A percentile compares a stretch with the other conserved stretches of the same genome.
phyloP scores from a whole-genome alignment of 2,797 vertebrate genomes.

The Todus mexicanus region DNA sequence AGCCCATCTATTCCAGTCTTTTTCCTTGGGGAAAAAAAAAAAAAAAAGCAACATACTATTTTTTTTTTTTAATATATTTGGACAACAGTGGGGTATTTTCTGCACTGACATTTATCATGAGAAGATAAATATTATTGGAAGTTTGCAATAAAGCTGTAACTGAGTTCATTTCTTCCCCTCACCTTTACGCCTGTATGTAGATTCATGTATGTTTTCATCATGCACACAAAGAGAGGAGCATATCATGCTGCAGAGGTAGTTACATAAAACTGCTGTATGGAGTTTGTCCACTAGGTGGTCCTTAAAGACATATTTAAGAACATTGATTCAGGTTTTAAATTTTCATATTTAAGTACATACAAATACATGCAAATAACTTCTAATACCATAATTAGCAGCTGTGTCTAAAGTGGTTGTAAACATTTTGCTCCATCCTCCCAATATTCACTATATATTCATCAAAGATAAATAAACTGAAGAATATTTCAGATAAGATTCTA shows the following conservation, averaged over 20 bases:
- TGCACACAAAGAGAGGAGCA: not conserved
- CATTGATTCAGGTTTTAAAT: not conserved
- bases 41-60: not conserved
- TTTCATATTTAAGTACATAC: not conserved
- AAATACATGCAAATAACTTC: not conserved
- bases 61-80: not conserved
- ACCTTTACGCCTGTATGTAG: not conserved
- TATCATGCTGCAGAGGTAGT: not conserved
- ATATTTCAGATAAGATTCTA: not conserved
- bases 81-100: not conserved
- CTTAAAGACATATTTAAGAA: not conserved
- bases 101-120: not conserved
- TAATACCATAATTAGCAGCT: not conserved
- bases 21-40: not conserved
- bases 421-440: not conserved
- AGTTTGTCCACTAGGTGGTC: constrained; percentile 26
- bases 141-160: not conserved
- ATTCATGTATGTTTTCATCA: not conserved
- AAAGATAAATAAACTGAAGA: not conserved
- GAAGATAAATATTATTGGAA: not conserved
- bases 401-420: not conserved
- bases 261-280: not conserved
- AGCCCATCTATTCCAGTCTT: not conserved
- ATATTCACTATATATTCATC: not conserved
- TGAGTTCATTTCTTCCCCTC: not conserved